Base-by-base conservation (phyloP, 2,888 invertebrate genomes). In the Tiliacea aurago region DNA sequence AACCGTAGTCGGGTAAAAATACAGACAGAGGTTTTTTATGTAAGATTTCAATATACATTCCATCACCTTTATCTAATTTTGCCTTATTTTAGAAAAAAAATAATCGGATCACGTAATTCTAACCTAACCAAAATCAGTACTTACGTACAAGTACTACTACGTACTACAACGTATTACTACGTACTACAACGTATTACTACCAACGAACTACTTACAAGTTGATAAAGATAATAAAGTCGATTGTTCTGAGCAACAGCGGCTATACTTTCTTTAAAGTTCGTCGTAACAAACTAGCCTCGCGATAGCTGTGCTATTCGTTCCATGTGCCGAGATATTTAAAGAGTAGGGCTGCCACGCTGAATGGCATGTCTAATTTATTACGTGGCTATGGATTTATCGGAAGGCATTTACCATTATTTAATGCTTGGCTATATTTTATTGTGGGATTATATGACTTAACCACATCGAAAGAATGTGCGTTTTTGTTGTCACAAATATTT, bases 211-310 rank as follows among this genome's bases (percentile, higher is more conserved):
- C 37, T 37, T 5, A 37, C 37, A 64, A 72, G 56, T 69, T 67
- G 43, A 45, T 68, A 11, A 47, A 67, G 69, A 70, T 74, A 73
- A 74, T 84, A 82, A 76, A 73, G 47, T 70, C 15, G 23, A 64
- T 78, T 62, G 56, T 80, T 80, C 63, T 47, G 37, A 78, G 73
- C 79, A 84, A 78, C 70, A 78, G 73, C 70, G 71, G 67, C 76
- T 76, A 73, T 63, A 83, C 63, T 83, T 84, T 83, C 81, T 82
- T 80, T 78, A 78, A 86, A 86, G 83, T 87, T 86, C 58, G 73
- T 86, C 58, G 73, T 80, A 79, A 83, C 82, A 86, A 76, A 84
- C 81, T 78, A 80, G 66, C 74, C 75, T 78, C 82, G 75, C 84
- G 79, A 87, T 84, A 73, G 82, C 74, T 73, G 64, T 68, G 80